Evolutionary conservation across 2,888 invertebrate species (phyloP).

Genomic region (Drosophila dives): DNA sequence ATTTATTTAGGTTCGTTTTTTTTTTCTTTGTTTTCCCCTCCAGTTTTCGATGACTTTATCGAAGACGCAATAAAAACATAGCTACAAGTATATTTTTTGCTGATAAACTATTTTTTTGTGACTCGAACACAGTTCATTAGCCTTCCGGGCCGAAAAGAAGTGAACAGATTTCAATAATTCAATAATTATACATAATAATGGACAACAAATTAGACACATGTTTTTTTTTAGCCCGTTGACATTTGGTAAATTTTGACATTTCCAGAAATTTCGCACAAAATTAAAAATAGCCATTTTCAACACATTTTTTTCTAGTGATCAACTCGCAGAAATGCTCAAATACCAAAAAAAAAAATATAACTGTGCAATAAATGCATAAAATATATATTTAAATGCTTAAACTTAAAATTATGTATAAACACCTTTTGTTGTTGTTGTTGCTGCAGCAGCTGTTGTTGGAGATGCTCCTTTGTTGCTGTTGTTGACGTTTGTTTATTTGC

Average conservation of each 20-base stretch:
- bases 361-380: neutral
- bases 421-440: conserved; percentile 32
- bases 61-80: conserved; percentile 2
- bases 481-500: conserved; percentile 22
- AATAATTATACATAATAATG: conserved; percentile 5
- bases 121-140: conserved; percentile 65
- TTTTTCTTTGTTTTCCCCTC: neutral
- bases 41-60: conserved; percentile 10
- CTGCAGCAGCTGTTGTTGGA: conserved; percentile 35
- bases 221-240: neutral
- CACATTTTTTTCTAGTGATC: neutral
- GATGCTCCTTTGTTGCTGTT: conserved; percentile 10
- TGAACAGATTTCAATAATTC: neutral
- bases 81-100: conserved; percentile 32
- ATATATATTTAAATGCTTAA: neutral
- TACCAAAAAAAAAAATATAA: conserved; percentile 1
- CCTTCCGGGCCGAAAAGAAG: conserved; percentile 16
- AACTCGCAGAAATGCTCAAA: conserved; percentile 21
- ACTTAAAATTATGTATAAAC: conserved; percentile 39
- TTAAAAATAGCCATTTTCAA: neutral
- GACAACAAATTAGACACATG: conserved; percentile 2
- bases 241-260: neutral
- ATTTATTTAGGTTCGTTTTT: neutral
- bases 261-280: neutral
- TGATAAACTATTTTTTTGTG: conserved; percentile 54